These are phyloP conservation scores for Thalassophryne amazonica DNA, from an alignment of 2,797 vertebrate species.

Conservation along the genomic window DNA sequence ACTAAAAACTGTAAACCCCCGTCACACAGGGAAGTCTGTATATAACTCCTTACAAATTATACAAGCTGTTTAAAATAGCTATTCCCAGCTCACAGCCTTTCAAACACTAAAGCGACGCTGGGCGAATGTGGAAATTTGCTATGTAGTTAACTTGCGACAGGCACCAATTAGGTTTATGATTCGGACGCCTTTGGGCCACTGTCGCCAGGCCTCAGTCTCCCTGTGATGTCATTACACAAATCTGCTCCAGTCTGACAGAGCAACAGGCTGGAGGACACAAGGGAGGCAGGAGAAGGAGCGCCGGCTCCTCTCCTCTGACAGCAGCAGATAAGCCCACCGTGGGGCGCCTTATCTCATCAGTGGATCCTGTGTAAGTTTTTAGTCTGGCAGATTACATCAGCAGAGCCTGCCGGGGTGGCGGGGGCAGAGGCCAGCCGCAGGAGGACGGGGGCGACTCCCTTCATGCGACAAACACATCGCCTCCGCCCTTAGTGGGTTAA, in stretches of 20 bases:
- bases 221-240: slow-evolving; percentile 62
- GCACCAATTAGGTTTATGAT: slow-evolving; percentile 57
- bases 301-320: slow-evolving; percentile 70
- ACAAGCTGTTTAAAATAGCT: slow-evolving; percentile 46
- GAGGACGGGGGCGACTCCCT: slow-evolving; percentile 62
- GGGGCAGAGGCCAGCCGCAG: slow-evolving; percentile 64
- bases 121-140: slow-evolving; percentile 67
- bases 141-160: slow-evolving; percentile 66
- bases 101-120: slow-evolving; percentile 46
- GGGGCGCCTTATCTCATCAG: slow-evolving; percentile 74
- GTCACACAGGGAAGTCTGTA: slow-evolving; percentile 25
- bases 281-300: slow-evolving; percentile 45
- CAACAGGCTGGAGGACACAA: slow-evolving; percentile 60
- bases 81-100: slow-evolving; percentile 35
- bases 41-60: slow-evolving; percentile 37
- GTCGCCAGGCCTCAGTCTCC: slow-evolving; percentile 67
- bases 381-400: slow-evolving; percentile 79
- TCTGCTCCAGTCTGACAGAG: slow-evolving; percentile 60
- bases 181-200: slow-evolving; percentile 62
- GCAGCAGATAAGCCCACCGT: slow-evolving; percentile 75
- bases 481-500: slow-evolving; percentile 53
- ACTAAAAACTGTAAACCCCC: neutral
- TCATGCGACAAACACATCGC: slow-evolving; percentile 69
- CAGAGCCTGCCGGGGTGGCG: slow-evolving; percentile 72
- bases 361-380: slow-evolving; percentile 76